Conservation (phyloP, 2,113 vertebrate genomes). For the Grantiella picta region DNA sequence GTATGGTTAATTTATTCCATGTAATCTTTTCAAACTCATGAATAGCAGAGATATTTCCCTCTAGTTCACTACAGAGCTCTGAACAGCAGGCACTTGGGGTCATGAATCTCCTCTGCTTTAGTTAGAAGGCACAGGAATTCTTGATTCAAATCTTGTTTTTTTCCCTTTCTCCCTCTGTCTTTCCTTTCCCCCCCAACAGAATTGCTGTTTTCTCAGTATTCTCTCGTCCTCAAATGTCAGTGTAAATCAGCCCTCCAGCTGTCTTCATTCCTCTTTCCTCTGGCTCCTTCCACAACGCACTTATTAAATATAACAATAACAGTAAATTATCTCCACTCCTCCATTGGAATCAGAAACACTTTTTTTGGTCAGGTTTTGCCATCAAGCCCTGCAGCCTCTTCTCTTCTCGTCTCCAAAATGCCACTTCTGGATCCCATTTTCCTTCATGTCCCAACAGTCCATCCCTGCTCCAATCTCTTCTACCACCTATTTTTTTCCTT, state of each 20-base stretch:
- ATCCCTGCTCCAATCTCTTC: background rate
- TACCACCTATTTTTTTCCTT: background rate
- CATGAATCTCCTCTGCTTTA: background rate
- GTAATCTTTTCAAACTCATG: background rate
- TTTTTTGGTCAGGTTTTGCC: background rate
- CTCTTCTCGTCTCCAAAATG: background rate
- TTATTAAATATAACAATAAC: background rate
- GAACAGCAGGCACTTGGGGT: background rate
- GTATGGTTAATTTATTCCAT: background rate
- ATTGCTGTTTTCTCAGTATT: background rate
- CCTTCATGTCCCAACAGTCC: background rate
- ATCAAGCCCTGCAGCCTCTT: background rate
- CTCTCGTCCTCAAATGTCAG: background rate
- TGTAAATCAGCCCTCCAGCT: background rate
- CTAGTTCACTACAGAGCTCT: background rate
- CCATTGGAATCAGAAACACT: background rate
- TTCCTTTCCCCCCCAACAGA: background rate
- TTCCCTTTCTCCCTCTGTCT: background rate
- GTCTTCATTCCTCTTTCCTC: background rate
- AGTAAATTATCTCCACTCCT: background rate
- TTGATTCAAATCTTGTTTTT: background rate
- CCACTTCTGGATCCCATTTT: background rate
- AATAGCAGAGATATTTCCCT: background rate
- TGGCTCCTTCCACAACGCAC: background rate
- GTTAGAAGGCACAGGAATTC: background rate